Evolutionary conservation across 2,113 vertebrate species (phyloP), one percentile per base, ranked within the genome.

Genomic region (Chrysochloris asiatica): DNA sequence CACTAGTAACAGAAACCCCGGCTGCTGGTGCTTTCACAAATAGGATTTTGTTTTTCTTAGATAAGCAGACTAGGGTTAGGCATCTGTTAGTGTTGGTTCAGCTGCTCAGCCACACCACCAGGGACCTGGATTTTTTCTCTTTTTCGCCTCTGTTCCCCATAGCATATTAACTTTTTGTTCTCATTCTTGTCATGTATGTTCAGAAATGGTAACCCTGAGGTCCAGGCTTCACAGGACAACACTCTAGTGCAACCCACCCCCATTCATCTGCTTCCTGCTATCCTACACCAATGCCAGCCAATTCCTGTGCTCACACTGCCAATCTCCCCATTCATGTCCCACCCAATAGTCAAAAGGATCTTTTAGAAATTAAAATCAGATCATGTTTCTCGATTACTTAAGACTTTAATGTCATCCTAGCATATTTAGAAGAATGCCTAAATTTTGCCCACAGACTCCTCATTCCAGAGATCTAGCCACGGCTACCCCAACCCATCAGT

Each of bases 11-110:
- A 83, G 71, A 88, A 95, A 89, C 61, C 54, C 56, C 56, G 65
- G 41, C 71, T 65, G 38, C 8, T 28, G 47, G 92, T 77, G 72
- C 9, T 81, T 75, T 86, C 43, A 47, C 72, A 76, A 24, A 81
- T 7, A 77, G 13, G 21, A 54, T 3, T 59, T 86, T 77, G 56
- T 83, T 88, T 91, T 82, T 33, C 63, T 88, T 63, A 83, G 83
- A 80, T 61, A 82, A 83, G 47, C 67, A 72, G 56, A 65, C 63
- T 50, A 56, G 63, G n/a, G 22, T 7, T 47, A 41, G 72, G 67
- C 90, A 88, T 94, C 90, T 93, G 84, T 73, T 75, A 0, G 41
- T 93, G 82, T 89, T 94, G 87, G 82, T 93, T 94, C 93, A 94
- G 92, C 90, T 91, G 88, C 47, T 92, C 80, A 24, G 17, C 48